phyloP scores from a whole-genome alignment of 1,140 invertebrate genomes.

The Ips nitidus region DNA sequence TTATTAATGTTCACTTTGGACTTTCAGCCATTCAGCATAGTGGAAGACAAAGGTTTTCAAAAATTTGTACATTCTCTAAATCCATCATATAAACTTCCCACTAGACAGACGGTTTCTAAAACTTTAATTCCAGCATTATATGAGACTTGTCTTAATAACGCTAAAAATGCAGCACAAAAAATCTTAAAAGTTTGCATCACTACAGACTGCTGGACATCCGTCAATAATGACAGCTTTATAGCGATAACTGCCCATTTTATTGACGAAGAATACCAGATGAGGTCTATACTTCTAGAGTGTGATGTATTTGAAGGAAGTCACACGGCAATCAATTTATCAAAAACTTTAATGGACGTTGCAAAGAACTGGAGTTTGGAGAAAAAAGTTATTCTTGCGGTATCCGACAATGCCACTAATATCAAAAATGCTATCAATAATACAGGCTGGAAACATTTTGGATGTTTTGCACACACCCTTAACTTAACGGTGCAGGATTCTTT shows the following conservation, averaged over 20 bases:
- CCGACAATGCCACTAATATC: conserved; percentile 38
- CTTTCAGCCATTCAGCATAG: conserved; percentile 43
- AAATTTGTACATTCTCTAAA: conserved; percentile 37
- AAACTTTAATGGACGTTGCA: conserved; percentile 33
- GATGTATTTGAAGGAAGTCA: conserved; percentile 12
- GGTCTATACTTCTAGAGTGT: conserved; percentile 31
- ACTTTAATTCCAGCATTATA: conserved; percentile 16
- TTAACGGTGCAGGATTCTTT: conserved; percentile 41
- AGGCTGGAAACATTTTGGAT: conserved; percentile 29
- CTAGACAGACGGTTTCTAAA: conserved; percentile 30
- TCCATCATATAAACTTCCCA: conserved; percentile 38
- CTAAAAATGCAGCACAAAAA: conserved; percentile 7
- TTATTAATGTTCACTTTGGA: conserved; percentile 37
- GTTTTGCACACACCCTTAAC: conserved; percentile 38
- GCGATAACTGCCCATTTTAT: conserved; percentile 35
- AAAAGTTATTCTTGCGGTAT: conserved; percentile 32
- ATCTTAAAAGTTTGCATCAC: conserved; percentile 10
- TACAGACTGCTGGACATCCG: conserved; percentile 35
- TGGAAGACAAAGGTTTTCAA: conserved; percentile 38
- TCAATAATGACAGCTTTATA: conserved; percentile 30
- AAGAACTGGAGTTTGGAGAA: conserved; percentile 32
- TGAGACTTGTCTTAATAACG: conserved; percentile 15
- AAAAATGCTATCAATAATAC: conserved; percentile 23
- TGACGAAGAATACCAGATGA: conserved; percentile 27
- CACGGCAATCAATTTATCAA: conserved; percentile 26